These are phyloP conservation scores for Prunella himalayana DNA, from an alignment of 2,113 vertebrate species.

Conservation along the genomic window DNA sequence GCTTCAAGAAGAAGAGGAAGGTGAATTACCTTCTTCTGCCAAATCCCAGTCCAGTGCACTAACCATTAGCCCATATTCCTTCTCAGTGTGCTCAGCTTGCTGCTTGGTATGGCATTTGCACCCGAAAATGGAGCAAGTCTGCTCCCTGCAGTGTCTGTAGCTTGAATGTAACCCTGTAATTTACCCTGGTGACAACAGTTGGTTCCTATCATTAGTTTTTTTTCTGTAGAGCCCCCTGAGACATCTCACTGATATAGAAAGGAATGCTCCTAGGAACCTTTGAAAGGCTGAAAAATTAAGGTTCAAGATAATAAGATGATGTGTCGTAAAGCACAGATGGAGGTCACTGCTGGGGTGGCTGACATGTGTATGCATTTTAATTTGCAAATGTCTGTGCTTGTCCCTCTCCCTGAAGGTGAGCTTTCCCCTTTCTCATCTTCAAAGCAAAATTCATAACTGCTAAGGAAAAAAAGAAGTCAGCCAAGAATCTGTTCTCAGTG, in stretches of 20 bases:
- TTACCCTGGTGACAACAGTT: not conserved
- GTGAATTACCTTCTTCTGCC: not conserved
- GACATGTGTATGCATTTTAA: not conserved
- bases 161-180: not conserved
- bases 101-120: not conserved
- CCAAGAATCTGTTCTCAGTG: conserved; percentile 31
- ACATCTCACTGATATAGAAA: not conserved
- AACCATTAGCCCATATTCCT: not conserved
- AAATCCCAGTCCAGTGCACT: not conserved
- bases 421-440: conserved; percentile 6
- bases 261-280: not conserved
- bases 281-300: conserved; percentile 15
- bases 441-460: not conserved
- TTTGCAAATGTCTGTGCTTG: conserved; percentile 28
- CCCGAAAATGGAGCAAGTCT: not conserved
- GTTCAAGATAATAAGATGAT: not conserved
- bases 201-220: not conserved
- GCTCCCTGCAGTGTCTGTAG: not conserved
- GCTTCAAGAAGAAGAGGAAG: not conserved
- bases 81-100: not conserved
- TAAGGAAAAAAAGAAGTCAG: not conserved
- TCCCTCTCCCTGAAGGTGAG: conserved; percentile 24
- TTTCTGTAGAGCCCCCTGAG: not conserved
- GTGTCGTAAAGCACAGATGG: not conserved
- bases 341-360: not conserved